phyloP scores from a whole-genome alignment of 2,888 invertebrate genomes.

The Vesta saturnalis region DNA sequence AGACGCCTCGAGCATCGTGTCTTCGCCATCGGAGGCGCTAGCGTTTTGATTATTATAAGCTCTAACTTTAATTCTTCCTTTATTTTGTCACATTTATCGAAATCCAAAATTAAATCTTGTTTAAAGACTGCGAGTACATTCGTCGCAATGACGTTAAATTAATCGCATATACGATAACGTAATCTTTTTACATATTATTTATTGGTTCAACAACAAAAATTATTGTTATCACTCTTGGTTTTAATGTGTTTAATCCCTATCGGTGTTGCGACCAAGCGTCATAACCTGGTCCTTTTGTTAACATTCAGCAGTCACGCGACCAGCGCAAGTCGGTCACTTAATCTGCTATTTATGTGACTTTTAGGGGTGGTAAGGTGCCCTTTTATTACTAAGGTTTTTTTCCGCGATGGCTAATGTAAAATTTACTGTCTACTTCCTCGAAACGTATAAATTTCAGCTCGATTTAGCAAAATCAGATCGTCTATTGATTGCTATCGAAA shows the following conservation, averaged over 20 bases:
- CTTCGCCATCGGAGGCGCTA: conserved; percentile 40
- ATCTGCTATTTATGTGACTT: conserved; percentile 64
- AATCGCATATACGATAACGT: neutral
- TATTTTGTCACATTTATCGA: conserved; percentile 16
- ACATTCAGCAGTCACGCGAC: conserved; percentile 55
- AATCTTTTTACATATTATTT: neutral
- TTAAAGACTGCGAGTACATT: neutral
- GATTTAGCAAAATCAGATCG: no score
- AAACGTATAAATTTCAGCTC: conserved; percentile 10
- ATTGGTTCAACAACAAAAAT: conserved; percentile 9
- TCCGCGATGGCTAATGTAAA: conserved; percentile 52
- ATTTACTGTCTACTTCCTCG: conserved; percentile 22
- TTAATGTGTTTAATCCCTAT: conserved; percentile 49
- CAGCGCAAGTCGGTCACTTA: conserved; percentile 63
- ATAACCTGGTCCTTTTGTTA: conserved; percentile 34
- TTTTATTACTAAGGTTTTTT: conserved; percentile 46
- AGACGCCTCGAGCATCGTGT: conserved; percentile 36
- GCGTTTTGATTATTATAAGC: conserved; percentile 12
- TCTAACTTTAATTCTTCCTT: conserved; percentile 29
- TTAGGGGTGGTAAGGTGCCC: conserved; percentile 55
- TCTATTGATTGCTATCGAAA: no score
- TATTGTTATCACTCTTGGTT: conserved; percentile 48
- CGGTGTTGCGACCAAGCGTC: conserved; percentile 51
- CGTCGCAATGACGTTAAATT: neutral
- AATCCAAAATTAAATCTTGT: neutral